A percentile compares a stretch with the other conserved stretches of the same genome.
phyloP scores from a whole-genome alignment of 2,113 vertebrate species.

The Oryzias woworae region DNA sequence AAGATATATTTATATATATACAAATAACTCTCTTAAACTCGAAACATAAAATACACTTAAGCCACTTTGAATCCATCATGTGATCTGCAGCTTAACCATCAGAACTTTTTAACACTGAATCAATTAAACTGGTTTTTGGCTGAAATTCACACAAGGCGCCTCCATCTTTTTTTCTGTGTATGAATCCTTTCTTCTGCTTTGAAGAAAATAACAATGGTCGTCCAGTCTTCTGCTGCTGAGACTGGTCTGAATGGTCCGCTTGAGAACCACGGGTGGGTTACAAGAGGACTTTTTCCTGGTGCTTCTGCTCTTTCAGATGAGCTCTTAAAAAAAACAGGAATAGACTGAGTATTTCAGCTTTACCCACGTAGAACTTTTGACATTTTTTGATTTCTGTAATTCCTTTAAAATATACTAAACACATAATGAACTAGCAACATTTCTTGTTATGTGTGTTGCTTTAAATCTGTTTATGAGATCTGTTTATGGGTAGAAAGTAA shows the following conservation, averaged over 20 bases:
- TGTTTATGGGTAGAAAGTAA: constrained; percentile 25
- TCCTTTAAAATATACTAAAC: constrained; percentile 5
- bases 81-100: constrained; percentile 13
- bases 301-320: constrained; percentile 50
- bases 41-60: too few relatives aligned
- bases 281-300: constrained; percentile 46
- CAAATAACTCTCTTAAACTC: too few relatives aligned
- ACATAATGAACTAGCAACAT: neutral
- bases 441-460: neutral
- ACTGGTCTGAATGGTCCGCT: constrained; percentile 50
- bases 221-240: constrained; percentile 61
- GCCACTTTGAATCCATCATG: too few relatives aligned
- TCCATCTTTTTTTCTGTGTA: constrained; percentile 34
- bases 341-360: constrained; percentile 29
- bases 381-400: constrained; percentile 2
- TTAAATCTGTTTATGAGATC: neutral
- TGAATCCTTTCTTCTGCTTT: constrained; percentile 53
- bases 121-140: constrained; percentile 59
- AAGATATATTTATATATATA: too few relatives aligned
- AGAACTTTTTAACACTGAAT: constrained; percentile 36
- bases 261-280: constrained; percentile 56
- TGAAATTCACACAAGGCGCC: constrained; percentile 49
- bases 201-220: constrained; percentile 65
- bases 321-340: constrained; percentile 38
- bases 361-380: constrained; percentile 23